Base-by-base conservation (phyloP, 1,140 invertebrate genomes). In the Diprion similis region DNA sequence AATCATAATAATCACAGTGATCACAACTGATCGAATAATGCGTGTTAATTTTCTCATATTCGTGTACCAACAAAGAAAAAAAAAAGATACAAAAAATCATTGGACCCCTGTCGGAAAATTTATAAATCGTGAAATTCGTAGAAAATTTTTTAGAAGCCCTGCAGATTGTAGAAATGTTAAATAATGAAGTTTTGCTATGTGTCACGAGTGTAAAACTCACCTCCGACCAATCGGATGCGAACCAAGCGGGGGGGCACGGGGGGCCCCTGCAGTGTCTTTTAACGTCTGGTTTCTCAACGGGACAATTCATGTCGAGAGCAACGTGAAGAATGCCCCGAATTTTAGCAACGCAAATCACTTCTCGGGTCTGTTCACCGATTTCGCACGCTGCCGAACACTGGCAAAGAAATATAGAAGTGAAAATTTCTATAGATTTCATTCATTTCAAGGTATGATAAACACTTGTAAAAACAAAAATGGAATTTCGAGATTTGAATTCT, bases 331-430 rank as follows among this genome's bases (percentile, higher is more conserved):
- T 74, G 46, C 89, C 82, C 66, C 82, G 72, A 77, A 88, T 77
- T 46, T 77, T 81, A 71, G 85, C 83, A 71, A 91, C 85, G 79
- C 94, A 95, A 70, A 90, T 88, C 0, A 92, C 85, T n/a, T 91
- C 89, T 72, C 89, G 90, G 3, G 88, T 87, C 74, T 93, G 89
- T 37, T 90, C 85, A 0, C 92, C 92, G 66, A 89, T 83, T 10
- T 92, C 92, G 76, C 93, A 94, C 6, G 86, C 80, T 0, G 89
- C 87, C 15, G 91, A 92, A 81, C 94, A 95, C 91, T 92, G 81
- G 4, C 24, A 79, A 77, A 48, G 10, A 72, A 51, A 46, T 59
- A 75, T 59, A 68, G 79, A 3, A 37, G 24, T 37, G 24, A 81
- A 72, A 37, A 88, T 83, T 45, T 78, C 78, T 69, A 71, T 85